Percentiles rank a stretch among this genome's conserved stretches.
Conservation (phyloP, 2,113 vertebrate genomes). For the Indicator indicator region DNA sequence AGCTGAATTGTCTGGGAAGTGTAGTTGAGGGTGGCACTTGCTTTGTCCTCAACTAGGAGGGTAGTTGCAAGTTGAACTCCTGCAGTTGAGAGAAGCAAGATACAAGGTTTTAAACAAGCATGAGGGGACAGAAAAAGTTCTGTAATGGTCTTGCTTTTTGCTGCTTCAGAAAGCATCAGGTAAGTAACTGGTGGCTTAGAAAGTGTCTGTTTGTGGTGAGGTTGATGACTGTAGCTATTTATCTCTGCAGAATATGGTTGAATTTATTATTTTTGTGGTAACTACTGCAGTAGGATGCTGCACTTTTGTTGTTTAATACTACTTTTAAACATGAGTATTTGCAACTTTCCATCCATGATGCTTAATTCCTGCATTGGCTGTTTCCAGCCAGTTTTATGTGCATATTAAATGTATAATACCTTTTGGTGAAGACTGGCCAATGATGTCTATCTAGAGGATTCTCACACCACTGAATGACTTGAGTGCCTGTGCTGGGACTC, state of each 20-base stretch:
- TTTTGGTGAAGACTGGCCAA: neutral
- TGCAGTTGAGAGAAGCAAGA: neutral
- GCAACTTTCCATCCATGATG: neutral
- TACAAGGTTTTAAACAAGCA: neutral
- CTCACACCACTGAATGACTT: neutral
- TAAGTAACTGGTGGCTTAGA: neutral
- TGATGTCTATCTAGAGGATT: neutral
- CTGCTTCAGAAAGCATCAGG: neutral
- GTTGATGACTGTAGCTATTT: neutral
- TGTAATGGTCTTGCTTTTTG: neutral
- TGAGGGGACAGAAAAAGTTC: neutral
- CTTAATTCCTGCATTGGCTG: neutral
- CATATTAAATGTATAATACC: neutral
- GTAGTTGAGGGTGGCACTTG: neutral
- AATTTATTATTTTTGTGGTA: neutral
- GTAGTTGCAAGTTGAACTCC: neutral
- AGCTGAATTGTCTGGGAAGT: neutral
- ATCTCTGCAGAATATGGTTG: neutral
- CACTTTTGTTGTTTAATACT: neutral
- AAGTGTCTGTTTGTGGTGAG: neutral
- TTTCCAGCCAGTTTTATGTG: neutral
- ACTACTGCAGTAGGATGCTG: neutral
- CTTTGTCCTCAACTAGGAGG: neutral
- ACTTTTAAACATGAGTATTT: neutral
- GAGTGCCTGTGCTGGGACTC: neutral